Evolutionary conservation across 2,888 invertebrate species (phyloP), one percentile per base, ranked within the genome.

Genomic region (Limulus polyphemus): DNA sequence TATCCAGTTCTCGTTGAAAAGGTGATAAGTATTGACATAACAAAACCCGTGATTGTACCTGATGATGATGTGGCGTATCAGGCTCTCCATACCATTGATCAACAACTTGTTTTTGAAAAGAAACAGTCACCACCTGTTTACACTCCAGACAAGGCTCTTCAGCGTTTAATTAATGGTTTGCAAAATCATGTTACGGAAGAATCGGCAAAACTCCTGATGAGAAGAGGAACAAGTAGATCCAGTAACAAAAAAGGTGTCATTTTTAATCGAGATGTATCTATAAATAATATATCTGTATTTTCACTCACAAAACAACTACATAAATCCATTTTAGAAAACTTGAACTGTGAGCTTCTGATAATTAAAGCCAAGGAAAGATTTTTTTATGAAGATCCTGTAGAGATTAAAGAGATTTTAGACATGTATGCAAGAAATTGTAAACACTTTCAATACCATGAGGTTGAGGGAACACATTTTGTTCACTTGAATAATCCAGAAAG

Each of bases 191-290:
- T 69, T 2, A 85, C 84, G 1, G 81, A 80, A 62, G 79, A 83
- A 48, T 83, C 86, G 58, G 81, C 82, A 32, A 81, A 84, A 72
- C 79, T 87, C 58, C 74, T 91, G 66, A 84, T 90, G 83, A 82
- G 81, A 69, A 79, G 90, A 55, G 90, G 90, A 1, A 54, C 63
- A n/a, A 61, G 56, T 14, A 73, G 74, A 5, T 75, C 77, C 1
- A 82, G 82, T 0, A 60, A 57, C 55, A 61, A 62, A 13, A 61
- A 57, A 13, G 62, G 64, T 4, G 86, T 81, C 70, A 79, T 81
- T 68, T 90, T 90, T 71, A 82, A 84, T 7, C 80, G 90, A 54
- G 90, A 91, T 75, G 80, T 86, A 2, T 80, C 87, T 65, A 78
- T 90, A 14, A 89, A 89, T 74, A 74, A 32, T 13, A 17, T 32